Evolutionary conservation across 2,888 invertebrate species (phyloP).

Genomic region (Acanthosepion lycidas): DNA sequence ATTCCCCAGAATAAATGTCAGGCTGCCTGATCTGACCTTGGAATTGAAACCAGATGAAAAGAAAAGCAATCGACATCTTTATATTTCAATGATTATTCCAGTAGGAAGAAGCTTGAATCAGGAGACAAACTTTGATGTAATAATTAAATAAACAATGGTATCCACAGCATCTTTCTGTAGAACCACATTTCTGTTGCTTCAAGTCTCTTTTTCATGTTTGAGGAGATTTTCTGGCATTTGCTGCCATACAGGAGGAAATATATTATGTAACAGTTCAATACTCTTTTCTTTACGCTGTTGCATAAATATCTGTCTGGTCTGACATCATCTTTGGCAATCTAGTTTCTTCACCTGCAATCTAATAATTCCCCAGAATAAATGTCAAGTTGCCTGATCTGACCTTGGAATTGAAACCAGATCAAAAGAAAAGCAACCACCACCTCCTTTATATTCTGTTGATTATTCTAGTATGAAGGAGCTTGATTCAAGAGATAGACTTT

Average conservation of each 20-base stretch:
- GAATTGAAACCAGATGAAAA: too few relatives aligned
- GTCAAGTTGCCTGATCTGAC: not conserved
- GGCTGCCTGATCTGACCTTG: not conserved
- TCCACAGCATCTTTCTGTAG: too few relatives aligned
- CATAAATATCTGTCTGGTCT: not conserved
- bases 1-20: not conserved
- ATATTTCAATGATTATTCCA: not conserved
- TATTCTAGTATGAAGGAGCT: not conserved
- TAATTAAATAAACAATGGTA: not conserved
- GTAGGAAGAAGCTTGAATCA: not conserved
- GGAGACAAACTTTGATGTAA: not conserved
- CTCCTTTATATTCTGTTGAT: not conserved
- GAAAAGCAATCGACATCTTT: not conserved
- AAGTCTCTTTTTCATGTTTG: too few relatives aligned
- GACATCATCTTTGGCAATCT: not conserved
- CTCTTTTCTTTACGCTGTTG: too few relatives aligned
- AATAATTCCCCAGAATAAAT: not conserved
- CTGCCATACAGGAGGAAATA: too few relatives aligned
- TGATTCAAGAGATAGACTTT: not conserved
- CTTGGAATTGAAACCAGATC: not conserved
- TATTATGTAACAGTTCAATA: too few relatives aligned
- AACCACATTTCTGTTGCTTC: too few relatives aligned
- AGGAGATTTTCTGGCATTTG: too few relatives aligned
- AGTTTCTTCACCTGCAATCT: not conserved
- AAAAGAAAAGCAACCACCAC: not conserved